Conservation (phyloP, 1,140 invertebrate species). For the Andrena cerasifolii region DNA sequence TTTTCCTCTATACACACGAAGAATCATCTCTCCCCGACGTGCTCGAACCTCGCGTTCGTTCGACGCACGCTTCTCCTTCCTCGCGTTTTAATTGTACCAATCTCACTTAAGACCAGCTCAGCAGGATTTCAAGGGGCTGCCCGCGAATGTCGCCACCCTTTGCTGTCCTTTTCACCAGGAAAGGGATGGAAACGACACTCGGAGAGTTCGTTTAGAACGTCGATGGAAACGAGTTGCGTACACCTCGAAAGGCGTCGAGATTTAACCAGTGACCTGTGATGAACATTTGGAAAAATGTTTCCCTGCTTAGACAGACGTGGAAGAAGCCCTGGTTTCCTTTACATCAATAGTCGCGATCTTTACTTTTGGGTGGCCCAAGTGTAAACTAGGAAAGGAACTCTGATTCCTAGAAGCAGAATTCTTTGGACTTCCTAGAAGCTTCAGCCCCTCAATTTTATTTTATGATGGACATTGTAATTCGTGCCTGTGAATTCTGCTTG, state of each 20-base stretch:
- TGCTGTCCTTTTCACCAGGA: neutral
- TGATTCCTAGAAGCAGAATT: no score
- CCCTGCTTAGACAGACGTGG: no score
- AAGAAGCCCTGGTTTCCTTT: no score
- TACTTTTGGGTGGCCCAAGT: no score
- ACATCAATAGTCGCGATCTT: no score
- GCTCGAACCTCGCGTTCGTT: neutral
- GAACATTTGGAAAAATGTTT: no score
- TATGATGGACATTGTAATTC: no score
- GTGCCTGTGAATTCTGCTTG: no score
- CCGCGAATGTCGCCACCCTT: conserved; percentile 10
- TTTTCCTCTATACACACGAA: conserved; percentile 19
- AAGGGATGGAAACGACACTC: neutral
- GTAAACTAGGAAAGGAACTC: no score
- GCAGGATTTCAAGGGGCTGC: conserved; percentile 34
- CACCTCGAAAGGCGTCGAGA: conserved; percentile 24
- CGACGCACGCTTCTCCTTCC: conserved; percentile 2
- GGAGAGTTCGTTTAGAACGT: conserved; percentile 22
- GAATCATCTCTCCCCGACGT: neutral
- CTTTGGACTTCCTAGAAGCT: no score
- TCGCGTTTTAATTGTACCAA: conserved; percentile 33
- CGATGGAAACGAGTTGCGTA: neutral
- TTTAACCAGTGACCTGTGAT: conserved; percentile 24
- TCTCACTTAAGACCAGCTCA: conserved; percentile 62
- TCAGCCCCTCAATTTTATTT: no score